Evolutionary conservation across 2,797 vertebrate genomes (phyloP), one percentile per base, ranked within the genome.

Genomic region (Sebastes reedi): DNA sequence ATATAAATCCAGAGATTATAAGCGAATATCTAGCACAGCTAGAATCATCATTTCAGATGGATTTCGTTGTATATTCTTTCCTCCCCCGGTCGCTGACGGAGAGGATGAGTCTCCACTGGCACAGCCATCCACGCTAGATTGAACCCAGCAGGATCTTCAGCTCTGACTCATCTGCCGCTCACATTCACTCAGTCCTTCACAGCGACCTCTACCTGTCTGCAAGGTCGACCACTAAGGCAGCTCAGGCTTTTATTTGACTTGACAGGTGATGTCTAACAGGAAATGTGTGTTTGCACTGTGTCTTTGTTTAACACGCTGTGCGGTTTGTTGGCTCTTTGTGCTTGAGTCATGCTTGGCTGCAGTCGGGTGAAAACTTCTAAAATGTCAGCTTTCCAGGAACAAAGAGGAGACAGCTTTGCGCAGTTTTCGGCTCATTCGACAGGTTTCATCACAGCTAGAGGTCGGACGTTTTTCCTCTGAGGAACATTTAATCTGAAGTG

Each of bases 121-220:
- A 42, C 60, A 46, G 13, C 56, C 67, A 0, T 69, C 69, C 69
- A 62, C 12, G 25, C 56, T 29, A 3, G 6, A n/a, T 34, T 52
- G 39, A 75, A 64, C 75, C 58, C 85, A 84, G 79, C 72, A 42
- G 75, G 85, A 42, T 67, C 52, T 50, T 67, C 62, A 55, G 77
- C 77, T 75, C 12, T 83, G 75, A 83, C 74, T 80, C 74, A 86
- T 77, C 80, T 69, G 58, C 79, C 25, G 72, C 69, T 77, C 52
- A 7, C 59, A 64, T 20, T 69, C 52, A 2, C 22, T 65, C 65
- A 70, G 62, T 8, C n/a, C 64, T 10, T 9, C 24, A 3, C 46
- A 3, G n/a, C 3, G 61, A 64, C 59, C 32, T n/a, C 67, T 16
- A 30, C 62, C 67, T 30, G 72, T 39, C 80, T 30, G 68, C 67